A percentile compares a stretch with the other conserved stretches of the same genome.
Conservation (phyloP, 2,888 invertebrate species). For the Ornithoptera alexandrae region DNA sequence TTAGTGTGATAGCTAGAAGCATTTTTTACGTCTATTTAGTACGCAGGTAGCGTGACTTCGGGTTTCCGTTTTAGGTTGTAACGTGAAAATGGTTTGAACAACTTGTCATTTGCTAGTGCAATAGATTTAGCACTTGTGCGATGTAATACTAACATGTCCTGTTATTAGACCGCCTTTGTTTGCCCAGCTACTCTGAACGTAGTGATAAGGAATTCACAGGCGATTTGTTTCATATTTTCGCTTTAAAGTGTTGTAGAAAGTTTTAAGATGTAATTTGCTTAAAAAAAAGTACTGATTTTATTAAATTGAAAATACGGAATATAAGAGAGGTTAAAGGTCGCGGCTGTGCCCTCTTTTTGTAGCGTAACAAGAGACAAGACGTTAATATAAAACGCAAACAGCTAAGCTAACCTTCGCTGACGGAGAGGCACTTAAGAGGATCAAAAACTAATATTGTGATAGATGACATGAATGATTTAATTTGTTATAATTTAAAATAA, state of each 20-base stretch:
- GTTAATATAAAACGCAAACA: no score
- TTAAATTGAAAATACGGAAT: no score
- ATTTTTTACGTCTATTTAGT: constrained; percentile 44
- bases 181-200: neutral
- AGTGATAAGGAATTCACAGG: constrained; percentile 1
- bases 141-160: constrained; percentile 35
- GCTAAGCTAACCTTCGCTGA: no score
- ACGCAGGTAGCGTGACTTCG: constrained; percentile 64
- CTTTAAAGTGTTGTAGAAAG: neutral
- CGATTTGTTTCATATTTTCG: neutral
- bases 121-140: constrained; percentile 34
- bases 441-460: no score
- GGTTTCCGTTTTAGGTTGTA: constrained; percentile 67
- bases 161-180: constrained; percentile 11
- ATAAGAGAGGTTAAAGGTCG: no score
- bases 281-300: no score
- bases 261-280: neutral
- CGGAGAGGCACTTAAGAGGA: no score
- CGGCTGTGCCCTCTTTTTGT: no score
- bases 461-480: no score
- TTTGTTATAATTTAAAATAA: no score
- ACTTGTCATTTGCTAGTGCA: constrained; percentile 65
- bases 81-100: constrained; percentile 71
- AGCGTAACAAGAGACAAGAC: no score
- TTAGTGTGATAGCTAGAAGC: neutral